Conservation (phyloP, 2,888 invertebrate species). For the Encarsia formosa region DNA sequence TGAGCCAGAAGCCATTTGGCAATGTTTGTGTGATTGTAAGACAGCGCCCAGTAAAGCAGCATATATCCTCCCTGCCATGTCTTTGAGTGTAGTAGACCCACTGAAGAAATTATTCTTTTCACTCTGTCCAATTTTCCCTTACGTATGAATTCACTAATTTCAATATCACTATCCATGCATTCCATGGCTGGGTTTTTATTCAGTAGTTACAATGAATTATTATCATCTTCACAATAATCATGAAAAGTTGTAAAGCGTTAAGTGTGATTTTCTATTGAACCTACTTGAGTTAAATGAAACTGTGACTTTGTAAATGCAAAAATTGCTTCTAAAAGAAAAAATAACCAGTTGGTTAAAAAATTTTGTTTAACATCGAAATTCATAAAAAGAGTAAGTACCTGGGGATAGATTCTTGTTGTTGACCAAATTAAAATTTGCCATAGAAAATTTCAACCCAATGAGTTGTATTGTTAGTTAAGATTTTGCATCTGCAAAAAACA, state of each 20-base stretch:
- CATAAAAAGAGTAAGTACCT: no score
- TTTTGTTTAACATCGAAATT: no score
- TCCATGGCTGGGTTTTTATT: slow-evolving; percentile 5
- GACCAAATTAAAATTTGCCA: no score
- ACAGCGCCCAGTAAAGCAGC: slow-evolving; percentile 14
- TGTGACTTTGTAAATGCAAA: no score
- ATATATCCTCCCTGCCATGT: slow-evolving; percentile 19
- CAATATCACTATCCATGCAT: slow-evolving; percentile 19
- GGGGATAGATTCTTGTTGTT: no score
- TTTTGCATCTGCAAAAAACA: no score
- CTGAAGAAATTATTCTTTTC: slow-evolving; percentile 13
- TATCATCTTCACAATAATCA: slow-evolving; percentile 3
- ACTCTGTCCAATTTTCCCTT: slow-evolving; percentile 23
- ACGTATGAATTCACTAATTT: slow-evolving; percentile 15
- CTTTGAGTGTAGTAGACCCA: slow-evolving; percentile 17
- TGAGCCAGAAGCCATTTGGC: slow-evolving; percentile 22
- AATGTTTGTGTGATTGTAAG: slow-evolving; percentile 12
- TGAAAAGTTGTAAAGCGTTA: not conserved
- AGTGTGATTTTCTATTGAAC: no score
- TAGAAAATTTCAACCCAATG: no score
- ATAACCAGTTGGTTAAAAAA: no score
- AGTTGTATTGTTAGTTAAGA: no score
- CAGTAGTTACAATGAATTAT: not conserved
- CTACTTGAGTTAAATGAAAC: no score
- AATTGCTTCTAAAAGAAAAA: no score